Evolutionary conservation across 2,888 invertebrate species (phyloP).

Genomic region (Bibio marci): DNA sequence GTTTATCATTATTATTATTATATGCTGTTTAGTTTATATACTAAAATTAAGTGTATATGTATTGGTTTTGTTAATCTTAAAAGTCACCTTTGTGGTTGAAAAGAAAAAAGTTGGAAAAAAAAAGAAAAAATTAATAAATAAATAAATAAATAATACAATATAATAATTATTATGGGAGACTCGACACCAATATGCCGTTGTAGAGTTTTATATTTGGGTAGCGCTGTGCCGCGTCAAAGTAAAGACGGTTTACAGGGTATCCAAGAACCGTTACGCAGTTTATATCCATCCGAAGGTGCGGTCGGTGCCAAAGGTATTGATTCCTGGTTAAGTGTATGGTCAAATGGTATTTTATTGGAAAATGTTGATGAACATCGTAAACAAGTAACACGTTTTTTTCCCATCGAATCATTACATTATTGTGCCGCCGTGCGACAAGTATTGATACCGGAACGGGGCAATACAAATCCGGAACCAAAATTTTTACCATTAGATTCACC

Average conservation of each 20-base stretch:
- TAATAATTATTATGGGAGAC: constrained; percentile 34
- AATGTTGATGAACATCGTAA: constrained; percentile 93
- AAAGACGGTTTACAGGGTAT: constrained; percentile 95
- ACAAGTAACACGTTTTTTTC: constrained; percentile 88
- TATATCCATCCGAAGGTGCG: constrained; percentile 90
- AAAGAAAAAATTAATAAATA: background rate
- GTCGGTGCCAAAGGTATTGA: constrained; percentile 79
- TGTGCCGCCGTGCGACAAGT: constrained; percentile 90
- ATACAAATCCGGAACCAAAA: constrained; percentile 51
- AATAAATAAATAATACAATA: background rate
- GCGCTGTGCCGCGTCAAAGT: constrained; percentile 90
- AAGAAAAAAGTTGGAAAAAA: background rate
- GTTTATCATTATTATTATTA: no score
- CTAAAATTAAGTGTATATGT: no score
- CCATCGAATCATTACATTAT: constrained; percentile 87
- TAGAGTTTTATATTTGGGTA: constrained; percentile 90
- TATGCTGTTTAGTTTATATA: no score
- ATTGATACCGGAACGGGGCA: constrained; percentile 46
- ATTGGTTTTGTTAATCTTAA: no score
- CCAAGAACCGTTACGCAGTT: constrained; percentile 88
- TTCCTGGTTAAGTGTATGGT: constrained; percentile 95
- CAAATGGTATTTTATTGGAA: constrained; percentile 85
- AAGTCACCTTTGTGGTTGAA: no score
- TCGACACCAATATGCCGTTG: constrained; percentile 93
- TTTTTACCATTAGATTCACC: constrained; percentile 93